These are phyloP conservation scores for Cotesia congregata DNA, from an alignment of 2,888 invertebrate genomes.

Conservation along the genomic window DNA sequence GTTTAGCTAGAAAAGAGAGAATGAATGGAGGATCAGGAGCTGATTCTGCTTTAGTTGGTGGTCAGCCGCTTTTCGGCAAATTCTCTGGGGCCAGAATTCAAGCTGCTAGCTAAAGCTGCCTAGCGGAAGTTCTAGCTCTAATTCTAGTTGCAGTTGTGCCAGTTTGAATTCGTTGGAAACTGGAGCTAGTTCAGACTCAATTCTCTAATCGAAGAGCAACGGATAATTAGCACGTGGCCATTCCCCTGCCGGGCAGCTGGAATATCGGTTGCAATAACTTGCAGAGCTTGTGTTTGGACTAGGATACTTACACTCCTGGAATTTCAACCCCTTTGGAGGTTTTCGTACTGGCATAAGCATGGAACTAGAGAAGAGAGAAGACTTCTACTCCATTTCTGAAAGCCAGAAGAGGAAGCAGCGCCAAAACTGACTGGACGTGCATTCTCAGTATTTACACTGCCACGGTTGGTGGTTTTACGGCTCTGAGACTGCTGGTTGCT, in stretches of 20 bases:
- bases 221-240: constrained; percentile 52
- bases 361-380: background rate
- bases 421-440: constrained; percentile 32
- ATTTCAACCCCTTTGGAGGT: background rate
- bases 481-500: constrained; percentile 38
- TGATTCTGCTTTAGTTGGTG: constrained; percentile 42
- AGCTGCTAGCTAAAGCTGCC: background rate
- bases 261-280: constrained; percentile 56
- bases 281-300: constrained; percentile 33
- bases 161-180: constrained; percentile 34
- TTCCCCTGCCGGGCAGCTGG: constrained; percentile 14
- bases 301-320: background rate
- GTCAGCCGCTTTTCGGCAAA: constrained; percentile 41
- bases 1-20: background rate
- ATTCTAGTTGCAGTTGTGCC: background rate
- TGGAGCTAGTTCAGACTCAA: constrained; percentile 43
- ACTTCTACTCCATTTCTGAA: background rate
- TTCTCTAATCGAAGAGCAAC: constrained; percentile 50
- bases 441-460: constrained; percentile 46
- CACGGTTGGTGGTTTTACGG: constrained; percentile 45
- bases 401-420: constrained; percentile 6
- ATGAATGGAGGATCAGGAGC: constrained; percentile 16
- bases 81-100: constrained; percentile 38
- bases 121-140: background rate
- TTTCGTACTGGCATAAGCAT: background rate